Base-by-base conservation (phyloP, 1,140 invertebrate genomes). In the Cydia pomonella region DNA sequence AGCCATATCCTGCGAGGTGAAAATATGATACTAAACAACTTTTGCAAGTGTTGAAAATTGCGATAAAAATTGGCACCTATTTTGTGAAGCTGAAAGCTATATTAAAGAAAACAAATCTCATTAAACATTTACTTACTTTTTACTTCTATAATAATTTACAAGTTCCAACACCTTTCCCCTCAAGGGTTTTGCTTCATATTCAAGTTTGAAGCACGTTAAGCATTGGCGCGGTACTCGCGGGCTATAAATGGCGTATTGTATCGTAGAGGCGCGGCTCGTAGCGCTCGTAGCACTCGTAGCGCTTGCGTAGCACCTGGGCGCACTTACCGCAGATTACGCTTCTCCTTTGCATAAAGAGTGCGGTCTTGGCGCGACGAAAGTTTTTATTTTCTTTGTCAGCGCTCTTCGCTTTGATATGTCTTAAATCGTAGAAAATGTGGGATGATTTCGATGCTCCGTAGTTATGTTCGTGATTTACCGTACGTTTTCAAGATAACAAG, bases 291-390 rank as follows among this genome's bases (percentile, higher is more conserved):
- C 78, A 71, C 33, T 73, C 77, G 82, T 80, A 81, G 81, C 75
- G 73, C 74, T 75, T 72, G 63, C 79, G 81, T 84, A 81, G 81
- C 81, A 84, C 83, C 83, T 84, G 79, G 38, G 47, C 80, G 75
- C 77, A 77, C 80, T 81, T 80, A 80, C 78, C 78, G 76, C 74
- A 83, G 78, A 83, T 83, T 81, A 81, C 73, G 64, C 59, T 44
- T 72, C 72, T 80, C 59, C 75, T 79, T 77, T 75, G 74, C 79
- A 82, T 80, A 80, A 82, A 81, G 75, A 81, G 75, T 76, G 75
- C 71, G 77, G 78, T 76, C 73, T 77, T 72, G 41, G 62, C 50
- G 64, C 64, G 27, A 29, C 33, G 64, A 69, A 29, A 69, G 64
- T 33, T 69, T 69, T 69, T 69, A 69, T 69, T 69, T 69, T 21